phyloP scores from a whole-genome alignment of 2,113 vertebrate species.

The Oceanodroma tethys region DNA sequence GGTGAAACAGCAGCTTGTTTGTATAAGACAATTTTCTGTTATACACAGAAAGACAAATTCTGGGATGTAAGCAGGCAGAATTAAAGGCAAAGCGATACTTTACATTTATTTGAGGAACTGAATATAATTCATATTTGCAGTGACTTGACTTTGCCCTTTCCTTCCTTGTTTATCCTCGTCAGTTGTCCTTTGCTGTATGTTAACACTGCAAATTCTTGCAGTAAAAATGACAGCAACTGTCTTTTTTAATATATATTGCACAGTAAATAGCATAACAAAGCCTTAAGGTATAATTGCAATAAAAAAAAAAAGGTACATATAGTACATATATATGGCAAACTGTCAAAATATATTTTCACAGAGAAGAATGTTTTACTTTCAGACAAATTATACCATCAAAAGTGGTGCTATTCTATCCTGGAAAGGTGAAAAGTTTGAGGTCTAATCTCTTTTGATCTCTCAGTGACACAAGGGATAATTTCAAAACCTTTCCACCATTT shows the following conservation, averaged over 20 bases:
- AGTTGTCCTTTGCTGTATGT: not conserved
- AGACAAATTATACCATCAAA: not conserved
- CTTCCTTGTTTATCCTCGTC: not conserved
- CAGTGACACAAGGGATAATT: not conserved
- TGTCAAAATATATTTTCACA: not conserved
- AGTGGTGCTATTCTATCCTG: not conserved
- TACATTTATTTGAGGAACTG: not conserved
- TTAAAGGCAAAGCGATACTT: not conserved
- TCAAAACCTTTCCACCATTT: not conserved
- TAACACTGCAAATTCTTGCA: not conserved
- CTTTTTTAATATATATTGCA: not conserved
- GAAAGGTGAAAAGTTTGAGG: not conserved
- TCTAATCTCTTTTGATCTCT: not conserved
- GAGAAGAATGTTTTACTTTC: not conserved
- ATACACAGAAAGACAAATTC: not conserved
- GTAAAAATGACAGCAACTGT: slow-evolving; percentile 37
- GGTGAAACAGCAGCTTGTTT: not conserved
- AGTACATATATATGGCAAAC: not conserved
- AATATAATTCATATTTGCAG: not conserved
- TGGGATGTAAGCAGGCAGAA: not conserved
- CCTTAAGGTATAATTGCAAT: slow-evolving; percentile 11
- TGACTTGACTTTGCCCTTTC: not conserved
- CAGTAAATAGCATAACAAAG: slow-evolving; percentile 4
- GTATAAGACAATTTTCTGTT: not conserved
- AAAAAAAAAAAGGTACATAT: not conserved